Percentiles rank a stretch among this genome's conserved stretches.
Evolutionary conservation across 2,797 vertebrate genomes (phyloP).

Genomic region (Apogon hyalosoma): DNA sequence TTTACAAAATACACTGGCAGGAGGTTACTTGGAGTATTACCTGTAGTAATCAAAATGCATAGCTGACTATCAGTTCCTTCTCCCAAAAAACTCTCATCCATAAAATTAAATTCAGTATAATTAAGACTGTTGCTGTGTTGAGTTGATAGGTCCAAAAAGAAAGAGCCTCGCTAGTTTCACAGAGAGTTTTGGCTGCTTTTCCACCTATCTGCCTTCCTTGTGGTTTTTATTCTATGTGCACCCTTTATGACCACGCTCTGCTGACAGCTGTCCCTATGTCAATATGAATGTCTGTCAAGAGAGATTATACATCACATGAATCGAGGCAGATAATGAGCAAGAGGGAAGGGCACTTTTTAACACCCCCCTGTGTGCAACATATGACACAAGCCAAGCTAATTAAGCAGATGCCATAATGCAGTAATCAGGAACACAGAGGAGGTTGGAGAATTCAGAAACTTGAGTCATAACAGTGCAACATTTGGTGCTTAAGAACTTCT

Average conservation of each 20-base stretch:
- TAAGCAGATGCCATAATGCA: slow-evolving; percentile 85
- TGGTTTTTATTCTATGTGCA: slow-evolving; percentile 62
- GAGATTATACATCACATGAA: slow-evolving; percentile 84
- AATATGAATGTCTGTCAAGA: slow-evolving; percentile 82
- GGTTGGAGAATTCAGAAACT: slow-evolving; percentile 81
- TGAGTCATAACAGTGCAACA: slow-evolving; percentile 81
- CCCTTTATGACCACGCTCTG: slow-evolving; percentile 71
- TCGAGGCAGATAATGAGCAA: slow-evolving; percentile 83
- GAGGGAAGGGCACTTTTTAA: slow-evolving; percentile 82
- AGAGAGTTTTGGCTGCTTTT: slow-evolving; percentile 57
- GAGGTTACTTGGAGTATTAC: slow-evolving; percentile 70
- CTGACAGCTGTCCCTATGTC: slow-evolving; percentile 83
- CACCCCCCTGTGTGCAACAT: slow-evolving; percentile 81
- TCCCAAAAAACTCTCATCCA: slow-evolving; percentile 72
- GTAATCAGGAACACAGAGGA: slow-evolving; percentile 82
- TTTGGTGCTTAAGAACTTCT: slow-evolving; percentile 83
- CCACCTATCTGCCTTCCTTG: slow-evolving; percentile 56
- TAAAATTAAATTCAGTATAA: slow-evolving; percentile 75
- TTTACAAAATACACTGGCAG: slow-evolving; percentile 68
- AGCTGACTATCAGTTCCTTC: slow-evolving; percentile 53
- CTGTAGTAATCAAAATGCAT: slow-evolving; percentile 77
- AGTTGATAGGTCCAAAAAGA: slow-evolving; percentile 64
- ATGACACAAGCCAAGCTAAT: slow-evolving; percentile 85
- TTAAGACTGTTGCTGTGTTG: slow-evolving; percentile 65
- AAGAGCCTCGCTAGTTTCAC: slow-evolving; percentile 61